Evolutionary conservation across 2,797 vertebrate species (phyloP), one percentile per base, ranked within the genome.

Genomic region (Champsocephalus esox): DNA sequence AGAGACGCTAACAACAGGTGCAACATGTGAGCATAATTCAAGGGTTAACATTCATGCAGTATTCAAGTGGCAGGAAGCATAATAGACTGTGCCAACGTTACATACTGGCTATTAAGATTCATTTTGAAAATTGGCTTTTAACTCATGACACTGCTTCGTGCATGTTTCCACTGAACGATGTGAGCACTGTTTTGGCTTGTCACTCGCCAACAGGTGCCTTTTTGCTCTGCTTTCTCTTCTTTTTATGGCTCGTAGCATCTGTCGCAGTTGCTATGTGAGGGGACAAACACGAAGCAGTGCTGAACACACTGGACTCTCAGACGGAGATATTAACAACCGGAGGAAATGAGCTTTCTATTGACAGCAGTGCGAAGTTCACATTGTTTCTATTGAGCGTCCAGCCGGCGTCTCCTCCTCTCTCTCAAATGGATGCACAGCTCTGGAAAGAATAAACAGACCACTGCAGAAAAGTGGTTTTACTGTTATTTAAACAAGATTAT

Each of bases 271-370:
- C 88, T 86, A 88, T 81, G 86, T 73, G 54, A 81, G 67, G 67
- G 75, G 58, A 80, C 87, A 88, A 91, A 88, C 82, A 90, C 56
- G 60, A 71, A 77, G 66, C 79, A 57, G 46, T 51, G 46, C 52
- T 59, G 73, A 51, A 68, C 70, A 21, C 58, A 63, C 50, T 63
- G 46, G 73, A 66, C 68, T 67, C 60, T 16, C 17, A 54, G 41
- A 69, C 68, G 62, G 59, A 16, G 38, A 72, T 82, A 79, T 86
- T 87, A 89, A 80, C 76, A 77, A 38, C 76, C 44, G 58, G 62
- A 83, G 86, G 75, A 90, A 91, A 89, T 84, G 7, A 86, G 84
- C 52, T 91, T 92, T 92, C 80, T 90, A 84, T 92, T 86, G 89
- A 90, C 87, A 85, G 72, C 16, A 21, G 77, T 78, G 58, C 66